Base-by-base conservation (phyloP, 2,113 vertebrate genomes). In the Aegithalos caudatus region DNA sequence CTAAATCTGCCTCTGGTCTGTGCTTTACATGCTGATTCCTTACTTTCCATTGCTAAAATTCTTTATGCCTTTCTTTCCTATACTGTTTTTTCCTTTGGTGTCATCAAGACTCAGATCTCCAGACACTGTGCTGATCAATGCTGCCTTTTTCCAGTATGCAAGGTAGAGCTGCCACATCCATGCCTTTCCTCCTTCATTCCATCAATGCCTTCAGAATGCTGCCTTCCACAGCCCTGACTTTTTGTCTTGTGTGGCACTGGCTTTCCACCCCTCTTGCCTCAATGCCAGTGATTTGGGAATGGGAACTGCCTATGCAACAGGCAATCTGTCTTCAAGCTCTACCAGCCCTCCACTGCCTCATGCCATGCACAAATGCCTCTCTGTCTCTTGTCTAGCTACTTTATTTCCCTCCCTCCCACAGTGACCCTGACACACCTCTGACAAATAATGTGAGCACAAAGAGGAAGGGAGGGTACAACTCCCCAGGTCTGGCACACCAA, bases 391-490 rank as follows among this genome's bases (percentile, higher is more conserved):
- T 44, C 51, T 33, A 25, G 8, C 23, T 74, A 19, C 28, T 84
- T 65, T 56, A 18, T 64, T 66, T 79, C 22, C 20, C 11, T 86
- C 37, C 21, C 18, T 73, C 7, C 19, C 28, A 28, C 2, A 6
- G n/a, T 51, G 40, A 7, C 35, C 88, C 27, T 66, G 28, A 54
- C 40, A 6, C 21, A 11, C 3, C 6, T 53, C 51, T 81, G 24
- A 42, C 21, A 84, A 58, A 31, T 25, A 33, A 24, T 3, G 11
- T 25, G 35, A 81, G 29, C 35, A 51, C 0, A 0, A 66, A 73
- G 45, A 33, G 11, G 54, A 50, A 56, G 23, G 29, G 11, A 81
- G 14, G 11, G 13, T 29, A 1, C 33, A 60, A 2, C 3, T 70
- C 28, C 50, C 28, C 21, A 15, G 12, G 48, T 81, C 25, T 1